Evolutionary conservation across 2,113 vertebrate genomes (phyloP).

Genomic region (Columba janthina): DNA sequence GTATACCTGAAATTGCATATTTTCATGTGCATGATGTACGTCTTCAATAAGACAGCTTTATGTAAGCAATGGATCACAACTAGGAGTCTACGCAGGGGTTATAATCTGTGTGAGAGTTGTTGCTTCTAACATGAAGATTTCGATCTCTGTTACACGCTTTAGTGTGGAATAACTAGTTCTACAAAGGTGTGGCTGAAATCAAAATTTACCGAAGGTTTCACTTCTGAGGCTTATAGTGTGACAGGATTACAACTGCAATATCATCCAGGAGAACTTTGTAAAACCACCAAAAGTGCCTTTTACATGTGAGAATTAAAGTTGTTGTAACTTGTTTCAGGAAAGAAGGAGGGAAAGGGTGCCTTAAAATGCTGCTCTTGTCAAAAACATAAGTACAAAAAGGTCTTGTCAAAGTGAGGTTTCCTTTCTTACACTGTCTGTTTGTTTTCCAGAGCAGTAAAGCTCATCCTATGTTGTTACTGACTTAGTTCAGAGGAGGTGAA

Average conservation of each 20-base stretch:
- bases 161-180: slow-evolving; percentile 44
- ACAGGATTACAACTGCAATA: not conserved
- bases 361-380: not conserved
- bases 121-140: slow-evolving; percentile 32
- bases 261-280: not conserved
- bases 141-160: not conserved
- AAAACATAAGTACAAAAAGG: not conserved
- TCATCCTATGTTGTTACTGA: not conserved
- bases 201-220: slow-evolving; percentile 3
- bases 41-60: not conserved
- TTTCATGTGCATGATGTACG: fast-evolving
- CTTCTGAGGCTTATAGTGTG: not conserved
- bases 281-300: not conserved
- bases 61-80: not conserved
- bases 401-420: fast-evolving
- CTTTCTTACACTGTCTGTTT: not conserved
- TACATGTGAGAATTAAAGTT: not conserved
- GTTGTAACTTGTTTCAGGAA: not conserved
- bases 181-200: slow-evolving; percentile 29
- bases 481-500: not conserved
- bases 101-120: not conserved
- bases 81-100: not conserved
- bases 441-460: not conserved
- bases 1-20: fast-evolving
- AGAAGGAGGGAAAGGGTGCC: fast-evolving